Percentiles rank a stretch among this genome's conserved stretches.
Evolutionary conservation across 2,113 vertebrate species (phyloP).

Genomic region (Vidua macroura): DNA sequence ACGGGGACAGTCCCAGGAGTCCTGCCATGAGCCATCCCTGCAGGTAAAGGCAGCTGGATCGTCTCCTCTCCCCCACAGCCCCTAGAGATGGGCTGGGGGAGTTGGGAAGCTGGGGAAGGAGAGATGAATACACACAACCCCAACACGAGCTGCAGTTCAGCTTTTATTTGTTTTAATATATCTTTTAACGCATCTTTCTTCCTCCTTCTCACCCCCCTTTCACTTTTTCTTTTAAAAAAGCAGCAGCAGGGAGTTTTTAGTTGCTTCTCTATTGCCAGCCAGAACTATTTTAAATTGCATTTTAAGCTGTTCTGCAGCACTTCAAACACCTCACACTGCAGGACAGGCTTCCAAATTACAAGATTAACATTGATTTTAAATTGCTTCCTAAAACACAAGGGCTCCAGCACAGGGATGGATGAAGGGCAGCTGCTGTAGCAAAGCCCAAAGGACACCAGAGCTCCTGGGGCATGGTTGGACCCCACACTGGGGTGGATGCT

Average conservation of each 20-base stretch:
- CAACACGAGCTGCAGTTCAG: background rate
- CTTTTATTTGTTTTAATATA: background rate
- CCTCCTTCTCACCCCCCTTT: background rate
- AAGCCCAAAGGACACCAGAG: background rate
- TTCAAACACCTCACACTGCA: conserved; percentile 23
- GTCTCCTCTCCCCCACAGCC: background rate
- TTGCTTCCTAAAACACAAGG: conserved; percentile 2
- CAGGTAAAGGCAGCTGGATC: background rate
- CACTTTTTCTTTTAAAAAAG: background rate
- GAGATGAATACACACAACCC: background rate
- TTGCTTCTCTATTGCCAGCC: background rate
- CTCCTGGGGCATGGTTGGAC: rapidly evolving
- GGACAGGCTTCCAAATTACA: conserved; percentile 7
- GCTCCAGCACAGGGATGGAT: background rate
- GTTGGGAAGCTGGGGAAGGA: background rate
- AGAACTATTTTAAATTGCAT: conserved; percentile 37
- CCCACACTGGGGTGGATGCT: background rate
- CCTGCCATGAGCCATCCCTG: background rate
- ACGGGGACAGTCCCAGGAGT: background rate
- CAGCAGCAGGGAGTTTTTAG: conserved; percentile 9
- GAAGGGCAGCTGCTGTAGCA: background rate
- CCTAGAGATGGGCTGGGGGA: background rate
- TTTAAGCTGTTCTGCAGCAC: conserved; percentile 35
- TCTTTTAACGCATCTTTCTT: background rate
- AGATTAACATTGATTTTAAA: conserved; percentile 46